A percentile compares a stretch with the other conserved stretches of the same genome.
These are phyloP conservation scores for Umimayanthus kanabou DNA, from an alignment of 92 coral and sea anemone species.

Conservation along the genomic window DNA sequence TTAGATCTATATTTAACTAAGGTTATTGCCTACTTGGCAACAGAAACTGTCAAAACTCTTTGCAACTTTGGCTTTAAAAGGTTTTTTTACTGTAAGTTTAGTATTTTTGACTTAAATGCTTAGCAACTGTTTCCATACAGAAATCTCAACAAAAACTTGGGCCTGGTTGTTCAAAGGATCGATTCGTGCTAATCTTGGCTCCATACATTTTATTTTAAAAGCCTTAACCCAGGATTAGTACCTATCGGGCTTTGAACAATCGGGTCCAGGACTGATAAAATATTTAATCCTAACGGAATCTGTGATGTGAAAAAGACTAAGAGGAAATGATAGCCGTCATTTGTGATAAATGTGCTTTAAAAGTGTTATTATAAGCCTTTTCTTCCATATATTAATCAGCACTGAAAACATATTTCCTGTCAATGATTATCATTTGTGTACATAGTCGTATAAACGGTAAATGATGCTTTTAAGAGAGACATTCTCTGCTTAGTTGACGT, in stretches of 20 bases:
- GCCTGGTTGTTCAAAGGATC: no score
- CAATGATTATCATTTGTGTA: neutral
- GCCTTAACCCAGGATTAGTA: no score
- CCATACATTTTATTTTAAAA: no score
- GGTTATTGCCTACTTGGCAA: neutral
- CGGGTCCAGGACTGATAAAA: neutral
- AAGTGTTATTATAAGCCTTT: neutral
- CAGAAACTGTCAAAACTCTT: neutral
- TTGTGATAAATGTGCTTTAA: neutral
- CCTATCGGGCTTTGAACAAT: no score
- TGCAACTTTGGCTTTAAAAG: no score
- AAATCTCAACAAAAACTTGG: no score
- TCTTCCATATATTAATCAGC: neutral
- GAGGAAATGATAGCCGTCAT: neutral
- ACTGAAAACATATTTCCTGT: neutral
- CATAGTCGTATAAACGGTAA: neutral
- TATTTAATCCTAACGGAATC: neutral
- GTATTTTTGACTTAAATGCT: neutral
- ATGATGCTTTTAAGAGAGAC: neutral
- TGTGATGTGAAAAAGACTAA: no score
- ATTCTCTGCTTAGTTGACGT: neutral
- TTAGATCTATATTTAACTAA: no score
- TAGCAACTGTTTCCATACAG: neutral
- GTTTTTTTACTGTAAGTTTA: no score
- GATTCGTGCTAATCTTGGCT: no score